Base-by-base conservation (phyloP, 2,113 vertebrate genomes). In the Dromas ardeola region DNA sequence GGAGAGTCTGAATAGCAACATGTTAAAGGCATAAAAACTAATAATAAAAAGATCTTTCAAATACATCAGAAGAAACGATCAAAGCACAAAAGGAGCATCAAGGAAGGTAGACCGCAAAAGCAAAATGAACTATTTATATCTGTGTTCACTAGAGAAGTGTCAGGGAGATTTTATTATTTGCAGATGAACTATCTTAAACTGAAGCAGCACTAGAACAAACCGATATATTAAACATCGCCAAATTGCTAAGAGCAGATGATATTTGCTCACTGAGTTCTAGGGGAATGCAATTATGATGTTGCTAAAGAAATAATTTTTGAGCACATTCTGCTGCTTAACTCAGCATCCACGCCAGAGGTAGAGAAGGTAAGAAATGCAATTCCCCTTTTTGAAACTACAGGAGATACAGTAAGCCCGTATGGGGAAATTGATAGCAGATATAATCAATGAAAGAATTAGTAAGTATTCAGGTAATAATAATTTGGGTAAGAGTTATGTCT, bases 31-130 rank as follows among this genome's bases (percentile, higher is more conserved):
- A 96, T 93, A 90, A 96, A 96, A 85, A 50, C 23, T 79, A 93
- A 71, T 89, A 93, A 93, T 49, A 93, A 95, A 94, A 96, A 76
- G 62, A 73, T 88, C 87, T 90, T 93, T 91, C 84, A 96, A 88
- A 94, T 42, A 92, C 81, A 93, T 94, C 92, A 95, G 96, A 97
- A 86, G 79, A 95, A 93, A 89, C 59, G 86, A 96, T 96, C 96
- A 97, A 96, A 96, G 96, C 78, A 62, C 53, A 87, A 90, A 79
- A 87, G 40, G 40, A 95, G 66, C 92, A 96, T 95, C 87, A 88
- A 72, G 90, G 79, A 96, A 97, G 95, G 95, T 94, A 94, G 79
- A 93, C 71, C 30, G 1, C 90, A 96, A 96, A 84, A 82, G 70
- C 34, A 91, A 70, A 93, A 70, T 38, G 84, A 88, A 42, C 92